Conservation (phyloP, 2,797 vertebrate genomes). For the Ptychadena robeensis region DNA sequence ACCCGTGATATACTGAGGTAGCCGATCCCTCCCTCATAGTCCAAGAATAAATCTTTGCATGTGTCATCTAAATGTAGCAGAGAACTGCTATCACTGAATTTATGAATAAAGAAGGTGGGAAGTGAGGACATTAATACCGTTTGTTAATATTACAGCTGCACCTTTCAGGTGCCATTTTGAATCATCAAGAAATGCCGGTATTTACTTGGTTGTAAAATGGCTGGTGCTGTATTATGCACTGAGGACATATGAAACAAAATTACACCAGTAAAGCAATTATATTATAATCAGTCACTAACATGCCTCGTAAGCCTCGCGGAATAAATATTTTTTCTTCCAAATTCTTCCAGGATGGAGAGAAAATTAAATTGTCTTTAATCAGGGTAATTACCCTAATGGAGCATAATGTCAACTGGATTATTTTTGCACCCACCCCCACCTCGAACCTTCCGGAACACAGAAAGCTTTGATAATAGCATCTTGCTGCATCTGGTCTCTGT, state of each 20-base stretch:
- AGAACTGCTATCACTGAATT: background rate
- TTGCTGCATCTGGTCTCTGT: background rate
- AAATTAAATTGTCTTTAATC: conserved; percentile 26
- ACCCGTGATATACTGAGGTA: background rate
- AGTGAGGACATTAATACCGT: background rate
- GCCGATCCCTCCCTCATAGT: background rate
- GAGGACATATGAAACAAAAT: conserved; percentile 1
- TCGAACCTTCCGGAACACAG: background rate
- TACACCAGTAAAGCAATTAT: conserved; percentile 28
- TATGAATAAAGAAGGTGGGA: background rate
- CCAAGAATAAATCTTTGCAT: background rate
- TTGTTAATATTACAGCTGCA: background rate
- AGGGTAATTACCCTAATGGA: conserved; percentile 2
- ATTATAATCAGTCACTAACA: conserved; percentile 12
- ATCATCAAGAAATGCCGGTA: background rate
- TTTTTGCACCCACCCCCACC: background rate
- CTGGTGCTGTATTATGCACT: background rate
- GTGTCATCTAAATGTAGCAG: background rate
- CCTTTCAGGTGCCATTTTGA: background rate
- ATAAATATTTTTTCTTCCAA: conserved; percentile 1
- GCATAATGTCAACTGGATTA: conserved; percentile 8
- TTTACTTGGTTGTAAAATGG: background rate
- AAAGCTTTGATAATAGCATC: background rate
- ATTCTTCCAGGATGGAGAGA: background rate
- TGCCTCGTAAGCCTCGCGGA: background rate